These are phyloP conservation scores for Sminthurides bifidus DNA, from an alignment of 1,140 invertebrate genomes.

Conservation along the genomic window DNA sequence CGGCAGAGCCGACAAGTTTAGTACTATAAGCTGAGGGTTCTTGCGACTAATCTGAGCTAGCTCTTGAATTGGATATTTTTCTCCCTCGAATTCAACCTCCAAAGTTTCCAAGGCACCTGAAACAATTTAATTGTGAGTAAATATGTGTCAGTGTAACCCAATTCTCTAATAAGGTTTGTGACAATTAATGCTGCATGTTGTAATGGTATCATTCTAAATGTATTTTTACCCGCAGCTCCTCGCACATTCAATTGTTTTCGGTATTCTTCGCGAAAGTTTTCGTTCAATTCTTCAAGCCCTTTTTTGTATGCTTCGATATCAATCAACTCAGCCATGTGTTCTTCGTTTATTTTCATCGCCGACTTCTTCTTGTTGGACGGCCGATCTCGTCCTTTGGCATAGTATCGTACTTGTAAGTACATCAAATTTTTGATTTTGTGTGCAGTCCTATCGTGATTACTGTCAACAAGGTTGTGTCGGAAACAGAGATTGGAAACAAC, in stretches of 20 bases:
- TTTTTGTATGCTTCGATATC: slow-evolving; percentile 53
- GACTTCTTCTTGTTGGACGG: slow-evolving; percentile 43
- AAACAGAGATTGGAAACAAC: too few relatives aligned
- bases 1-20: slow-evolving; percentile 71
- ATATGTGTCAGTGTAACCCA: background rate
- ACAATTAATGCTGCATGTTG: slow-evolving; percentile 8
- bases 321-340: slow-evolving; percentile 55
- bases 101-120: slow-evolving; percentile 53
- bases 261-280: slow-evolving; percentile 63
- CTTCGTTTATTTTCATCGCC: slow-evolving; percentile 50
- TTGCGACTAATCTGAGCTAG: slow-evolving; percentile 77
- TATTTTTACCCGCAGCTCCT: slow-evolving; percentile 42
- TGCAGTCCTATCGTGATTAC: background rate
- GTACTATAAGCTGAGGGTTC: slow-evolving; percentile 68
- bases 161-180: background rate
- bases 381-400: slow-evolving; percentile 33
- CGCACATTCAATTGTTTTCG: slow-evolving; percentile 53
- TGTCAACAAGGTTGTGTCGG: background rate
- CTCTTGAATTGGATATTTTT: slow-evolving; percentile 73
- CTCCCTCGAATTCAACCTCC: slow-evolving; percentile 59
- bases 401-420: slow-evolving; percentile 1
- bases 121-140: slow-evolving; percentile 4
- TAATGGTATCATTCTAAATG: slow-evolving; percentile 45
- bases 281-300: slow-evolving; percentile 51
- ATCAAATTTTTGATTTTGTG: slow-evolving; percentile 1